A percentile compares a stretch with the other conserved stretches of the same genome.
Evolutionary conservation across 2,888 invertebrate genomes (phyloP).

Genomic region (Drosophila fungiperda): DNA sequence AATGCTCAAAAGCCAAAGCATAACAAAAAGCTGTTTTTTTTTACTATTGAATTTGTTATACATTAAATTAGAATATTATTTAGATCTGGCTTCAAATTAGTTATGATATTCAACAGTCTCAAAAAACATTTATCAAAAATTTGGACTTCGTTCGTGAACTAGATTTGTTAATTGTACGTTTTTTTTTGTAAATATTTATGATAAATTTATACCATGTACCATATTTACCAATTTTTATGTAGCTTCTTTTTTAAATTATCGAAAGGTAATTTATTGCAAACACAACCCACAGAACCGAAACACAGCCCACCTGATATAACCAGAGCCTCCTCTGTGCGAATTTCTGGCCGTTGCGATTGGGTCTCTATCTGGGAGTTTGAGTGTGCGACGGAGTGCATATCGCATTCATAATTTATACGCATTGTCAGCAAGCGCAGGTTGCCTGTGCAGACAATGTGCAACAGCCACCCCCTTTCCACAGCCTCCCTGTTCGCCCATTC

Average conservation of each 20-base stretch:
- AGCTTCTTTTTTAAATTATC: conserved; percentile 2
- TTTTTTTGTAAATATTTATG: background rate
- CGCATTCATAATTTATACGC: conserved; percentile 77
- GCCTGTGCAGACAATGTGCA: conserved; percentile 13
- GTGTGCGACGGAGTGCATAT: conserved; percentile 60
- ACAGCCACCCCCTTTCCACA: background rate
- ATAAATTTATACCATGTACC: background rate
- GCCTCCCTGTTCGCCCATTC: conserved; percentile 1
- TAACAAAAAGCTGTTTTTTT: accelerated
- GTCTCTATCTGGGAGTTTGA: conserved; percentile 41
- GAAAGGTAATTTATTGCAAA: conserved; percentile 13
- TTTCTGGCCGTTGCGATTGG: conserved; percentile 13
- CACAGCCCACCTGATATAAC: background rate
- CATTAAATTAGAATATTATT: too few species aligned
- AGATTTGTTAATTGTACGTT: background rate
- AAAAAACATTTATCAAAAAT: background rate
- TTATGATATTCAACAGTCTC: background rate
- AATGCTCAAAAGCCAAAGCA: background rate
- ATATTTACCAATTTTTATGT: background rate
- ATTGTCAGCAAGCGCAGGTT: conserved; percentile 75
- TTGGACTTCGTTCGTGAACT: background rate
- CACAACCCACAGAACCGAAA: background rate
- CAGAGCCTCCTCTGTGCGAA: background rate
- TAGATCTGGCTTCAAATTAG: background rate
- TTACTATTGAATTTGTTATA: background rate